Base-by-base conservation (phyloP, 2,113 vertebrate genomes). In the Labeo catla region DNA sequence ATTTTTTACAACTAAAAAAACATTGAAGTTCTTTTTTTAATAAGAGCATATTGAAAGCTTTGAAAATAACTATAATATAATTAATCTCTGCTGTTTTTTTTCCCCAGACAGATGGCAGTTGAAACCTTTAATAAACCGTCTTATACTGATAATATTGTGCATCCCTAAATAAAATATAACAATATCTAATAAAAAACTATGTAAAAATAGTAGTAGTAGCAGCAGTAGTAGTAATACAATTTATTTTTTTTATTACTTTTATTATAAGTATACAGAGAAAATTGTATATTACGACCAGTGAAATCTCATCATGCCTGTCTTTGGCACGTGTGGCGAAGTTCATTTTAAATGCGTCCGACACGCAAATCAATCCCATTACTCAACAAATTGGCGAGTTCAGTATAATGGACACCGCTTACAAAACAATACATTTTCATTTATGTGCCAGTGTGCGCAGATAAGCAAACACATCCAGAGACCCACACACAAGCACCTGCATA, bases 401-500 rank as follows among this genome's bases (percentile, higher is more conserved):
- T 54, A 54, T 54, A 77, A 54, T 28, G 23, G 49, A 54, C 49
- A 54, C 15, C 50, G 0, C 49, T 54, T 52, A 77, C 13, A 77
- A 54, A 11, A 54, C n/a, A 76, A 81, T 66, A n/a, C 61, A 50
- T 81, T 66, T 65, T 61, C 36, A 45, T 81, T 61, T 3, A 68
- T 49, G 39, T 21, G 45, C 45, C 39, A 66, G 61, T 21, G 11
- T 34, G 47, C 4, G 52, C n/a, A 36, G 76, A 52, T 54, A 21
- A 52, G 76, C 76, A 73, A 47, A 81, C 78, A 54, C 16, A 65
- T 47, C 34, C 28, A 50, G 43, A 73, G 74, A 47, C 34, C 36
- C 50, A 66, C 74, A 34, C 59, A 52, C 83, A 84, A 76, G 89
- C 89, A 91, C 90, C 86, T 87, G 91, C 89, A 89, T 84, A 83